Percentiles rank a stretch among this genome's conserved stretches.
These are phyloP conservation scores for Ceratotherium simum DNA, from an alignment of 2,113 vertebrate genomes.

Conservation along the genomic window DNA sequence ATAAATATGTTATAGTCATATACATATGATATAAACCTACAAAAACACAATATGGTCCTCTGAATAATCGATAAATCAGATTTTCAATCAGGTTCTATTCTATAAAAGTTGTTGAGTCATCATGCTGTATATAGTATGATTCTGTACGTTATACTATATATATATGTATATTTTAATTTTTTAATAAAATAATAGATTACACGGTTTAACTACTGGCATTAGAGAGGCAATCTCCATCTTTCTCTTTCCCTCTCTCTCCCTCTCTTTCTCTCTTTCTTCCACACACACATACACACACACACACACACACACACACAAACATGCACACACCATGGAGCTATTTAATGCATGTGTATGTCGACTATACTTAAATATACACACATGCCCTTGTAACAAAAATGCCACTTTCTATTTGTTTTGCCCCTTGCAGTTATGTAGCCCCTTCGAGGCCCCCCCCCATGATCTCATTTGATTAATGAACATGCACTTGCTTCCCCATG, in stretches of 20 bases:
- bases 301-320: no score
- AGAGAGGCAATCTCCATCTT: neutral
- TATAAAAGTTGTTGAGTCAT: neutral
- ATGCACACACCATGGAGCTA: neutral
- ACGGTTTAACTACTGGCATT: neutral
- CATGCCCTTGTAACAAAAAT: neutral
- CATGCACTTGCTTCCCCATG: neutral
- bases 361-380: constrained; percentile 16
- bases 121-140: no score
- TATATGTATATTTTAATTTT: neutral
- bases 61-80: neutral
- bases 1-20: neutral
- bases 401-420: neutral
- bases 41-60: neutral
- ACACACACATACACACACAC: no score
- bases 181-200: neutral
- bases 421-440: neutral
- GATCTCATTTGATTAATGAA: constrained; percentile 63
- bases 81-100: neutral
- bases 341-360: neutral
- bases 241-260: neutral
- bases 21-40: neutral
- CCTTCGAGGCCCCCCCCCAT: neutral
- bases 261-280: neutral
- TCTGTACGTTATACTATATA: neutral